Base-by-base conservation (phyloP, 2,113 vertebrate genomes). In the Xyrauchen texanus region DNA sequence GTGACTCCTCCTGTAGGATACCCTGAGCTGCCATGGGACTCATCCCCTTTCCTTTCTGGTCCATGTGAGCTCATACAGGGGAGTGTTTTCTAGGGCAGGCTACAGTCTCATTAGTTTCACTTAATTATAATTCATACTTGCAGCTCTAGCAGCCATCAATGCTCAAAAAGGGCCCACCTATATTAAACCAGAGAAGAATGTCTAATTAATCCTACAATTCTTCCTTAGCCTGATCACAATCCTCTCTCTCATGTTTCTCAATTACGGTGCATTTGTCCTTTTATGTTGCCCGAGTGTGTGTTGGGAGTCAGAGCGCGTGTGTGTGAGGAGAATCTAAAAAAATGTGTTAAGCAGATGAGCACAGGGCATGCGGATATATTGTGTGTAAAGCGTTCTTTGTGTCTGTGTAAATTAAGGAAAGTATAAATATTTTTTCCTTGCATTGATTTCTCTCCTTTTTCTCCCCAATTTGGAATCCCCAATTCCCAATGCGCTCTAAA, bases 141-240 rank as follows among this genome's bases (percentile, higher is more conserved):
- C 16, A 5, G 64, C 55, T 61, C 78, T 82, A 87, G 46, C 79
- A 83, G 62, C 46, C 72, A 45, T 21, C 21, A 57, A 65, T 76
- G 80, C 80, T 72, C 62, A 49, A 68, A 78, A 70, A 84, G 51
- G 51, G 57, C 57, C 13, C 79, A 71, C 83, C 86, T 86, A 86
- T 85, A 87, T 82, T 88, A 83, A 88, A 87, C 86, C 73, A 8
- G n/a, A 81, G 71, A 87, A 84, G 86, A 89, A 89, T 86, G 85
- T 86, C 88, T 89, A 90, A 93, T 92, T 90, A 91, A 87, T 85
- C 84, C 69, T 79, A 88, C 72, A 84, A 89, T 91, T 82, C 87
- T 87, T 85, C 82, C 73, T 4, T 0, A 78, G 63, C 85, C 78
- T 86, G 82, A 90, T 77, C 64, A 61, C 77, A 49, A 77, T 74